phyloP scores from a whole-genome alignment of 2,888 invertebrate genomes.

The Dasysyrphus albostriatus region DNA sequence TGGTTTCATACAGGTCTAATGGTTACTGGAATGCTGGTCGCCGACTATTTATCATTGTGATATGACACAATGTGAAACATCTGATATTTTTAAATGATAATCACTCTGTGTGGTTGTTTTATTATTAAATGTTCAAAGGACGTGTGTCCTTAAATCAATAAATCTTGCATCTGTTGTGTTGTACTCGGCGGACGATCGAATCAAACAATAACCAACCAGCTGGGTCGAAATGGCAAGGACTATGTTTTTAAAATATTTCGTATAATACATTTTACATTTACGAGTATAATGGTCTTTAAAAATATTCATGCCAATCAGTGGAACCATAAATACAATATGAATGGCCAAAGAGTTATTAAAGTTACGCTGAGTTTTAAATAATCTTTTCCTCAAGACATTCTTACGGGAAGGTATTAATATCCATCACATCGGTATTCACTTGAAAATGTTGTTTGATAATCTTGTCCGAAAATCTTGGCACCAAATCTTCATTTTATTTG shows the following conservation, averaged over 20 bases:
- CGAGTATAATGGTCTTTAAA: too few species aligned
- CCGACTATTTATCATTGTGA: slow-evolving; percentile 70
- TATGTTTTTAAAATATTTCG: too few species aligned
- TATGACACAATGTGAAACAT: slow-evolving; percentile 68
- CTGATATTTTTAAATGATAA: slow-evolving; percentile 72
- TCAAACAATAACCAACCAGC: neutral
- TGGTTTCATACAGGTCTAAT: neutral
- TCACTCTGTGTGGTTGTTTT: slow-evolving; percentile 71
- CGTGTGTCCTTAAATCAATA: slow-evolving; percentile 62
- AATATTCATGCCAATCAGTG: too few species aligned
- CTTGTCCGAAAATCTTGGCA: too few species aligned
- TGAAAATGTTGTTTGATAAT: too few species aligned
- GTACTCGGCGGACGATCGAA: neutral
- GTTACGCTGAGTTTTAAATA: too few species aligned
- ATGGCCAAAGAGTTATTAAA: too few species aligned
- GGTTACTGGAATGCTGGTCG: slow-evolving; percentile 43
- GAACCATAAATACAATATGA: too few species aligned
- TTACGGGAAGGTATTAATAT: too few species aligned
- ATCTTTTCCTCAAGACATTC: too few species aligned
- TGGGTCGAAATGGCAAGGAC: neutral
- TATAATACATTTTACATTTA: neutral
- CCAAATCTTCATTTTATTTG: too few species aligned
- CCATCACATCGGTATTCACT: too few species aligned
- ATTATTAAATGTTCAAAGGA: slow-evolving; percentile 70
- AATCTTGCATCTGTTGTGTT: slow-evolving; percentile 52